Evolutionary conservation across 2,797 vertebrate genomes (phyloP).

Genomic region (Holocentrus rufus): DNA sequence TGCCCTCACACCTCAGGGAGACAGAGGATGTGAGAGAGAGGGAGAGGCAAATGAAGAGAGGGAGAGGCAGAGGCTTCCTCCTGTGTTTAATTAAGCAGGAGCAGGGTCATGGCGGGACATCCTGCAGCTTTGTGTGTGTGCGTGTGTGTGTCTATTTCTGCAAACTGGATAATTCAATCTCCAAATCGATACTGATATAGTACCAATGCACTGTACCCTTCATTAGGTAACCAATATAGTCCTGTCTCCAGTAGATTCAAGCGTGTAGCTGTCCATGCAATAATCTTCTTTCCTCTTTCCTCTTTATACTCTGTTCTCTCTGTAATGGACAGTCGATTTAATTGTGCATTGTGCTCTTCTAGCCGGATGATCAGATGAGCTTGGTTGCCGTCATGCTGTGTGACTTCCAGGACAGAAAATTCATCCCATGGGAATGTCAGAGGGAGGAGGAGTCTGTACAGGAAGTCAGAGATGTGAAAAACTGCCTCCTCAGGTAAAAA

Average conservation of each 20-base stretch:
- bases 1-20: constrained; percentile 58
- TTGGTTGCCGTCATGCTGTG: constrained; percentile 90
- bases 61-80: constrained; percentile 22
- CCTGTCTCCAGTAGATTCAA: not conserved
- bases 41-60: not conserved
- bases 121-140: constrained; percentile 22
- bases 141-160: constrained; percentile 6
- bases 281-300: not conserved
- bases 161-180: constrained; percentile 27
- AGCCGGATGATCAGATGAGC: constrained; percentile 86
- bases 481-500: constrained; percentile 80
- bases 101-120: constrained; percentile 51
- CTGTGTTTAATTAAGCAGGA: constrained; percentile 57
- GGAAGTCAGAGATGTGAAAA: constrained; percentile 86
- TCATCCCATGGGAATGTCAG: constrained; percentile 74
- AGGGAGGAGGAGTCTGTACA: constrained; percentile 75
- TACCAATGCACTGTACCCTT: constrained; percentile 19
- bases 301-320: not conserved
- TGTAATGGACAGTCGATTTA: constrained; percentile 25
- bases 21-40: constrained; percentile 32
- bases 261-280: not conserved
- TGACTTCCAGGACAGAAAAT: constrained; percentile 90
- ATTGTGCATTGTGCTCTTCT: constrained; percentile 18
- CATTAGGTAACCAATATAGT: constrained; percentile 17
- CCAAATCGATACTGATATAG: constrained; percentile 34